These are phyloP conservation scores for Benthosema pterotum DNA, from an alignment of 2,797 vertebrate genomes.

Conservation along the genomic window DNA sequence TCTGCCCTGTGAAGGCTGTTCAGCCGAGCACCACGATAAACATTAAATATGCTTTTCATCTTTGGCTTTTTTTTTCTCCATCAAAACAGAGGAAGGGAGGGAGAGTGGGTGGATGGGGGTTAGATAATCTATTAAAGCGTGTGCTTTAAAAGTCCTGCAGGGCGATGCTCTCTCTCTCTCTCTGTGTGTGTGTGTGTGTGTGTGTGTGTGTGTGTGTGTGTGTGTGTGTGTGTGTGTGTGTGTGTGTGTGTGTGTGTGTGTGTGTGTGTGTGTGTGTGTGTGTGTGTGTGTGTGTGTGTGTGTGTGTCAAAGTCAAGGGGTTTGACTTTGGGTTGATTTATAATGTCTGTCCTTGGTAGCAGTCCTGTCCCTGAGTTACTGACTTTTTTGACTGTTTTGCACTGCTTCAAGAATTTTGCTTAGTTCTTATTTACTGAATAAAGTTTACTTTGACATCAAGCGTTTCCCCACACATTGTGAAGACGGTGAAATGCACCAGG, in stretches of 20 bases:
- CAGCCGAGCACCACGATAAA: conserved; percentile 77
- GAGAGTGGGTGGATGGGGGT: conserved; percentile 34
- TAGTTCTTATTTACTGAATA: too few species aligned
- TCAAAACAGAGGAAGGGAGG: conserved; percentile 62
- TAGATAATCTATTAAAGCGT: conserved; percentile 61
- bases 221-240: conserved; percentile 38
- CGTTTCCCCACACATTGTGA: conserved; percentile 61
- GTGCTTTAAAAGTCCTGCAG: conserved; percentile 75
- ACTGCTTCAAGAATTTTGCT: conserved; percentile 60
- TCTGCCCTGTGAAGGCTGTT: conserved; percentile 79
- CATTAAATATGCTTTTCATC: conserved; percentile 89
- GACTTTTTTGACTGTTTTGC: conserved; percentile 57
- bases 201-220: conserved; percentile 3
- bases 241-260: conserved; percentile 18
- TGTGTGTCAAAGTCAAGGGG: background rate
- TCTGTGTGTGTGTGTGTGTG: too few species aligned
- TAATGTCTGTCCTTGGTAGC: conserved; percentile 68
- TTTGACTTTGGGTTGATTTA: conserved; percentile 58
- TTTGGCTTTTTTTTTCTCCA: conserved; percentile 74
- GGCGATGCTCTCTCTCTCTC: conserved; percentile 61
- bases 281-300: background rate
- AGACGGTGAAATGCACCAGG: conserved; percentile 54
- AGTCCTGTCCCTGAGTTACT: conserved; percentile 40
- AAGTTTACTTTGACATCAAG: conserved; percentile 55
- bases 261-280: background rate